phyloP scores from a whole-genome alignment of 2,888 invertebrate species.

The Lobophora halterata region DNA sequence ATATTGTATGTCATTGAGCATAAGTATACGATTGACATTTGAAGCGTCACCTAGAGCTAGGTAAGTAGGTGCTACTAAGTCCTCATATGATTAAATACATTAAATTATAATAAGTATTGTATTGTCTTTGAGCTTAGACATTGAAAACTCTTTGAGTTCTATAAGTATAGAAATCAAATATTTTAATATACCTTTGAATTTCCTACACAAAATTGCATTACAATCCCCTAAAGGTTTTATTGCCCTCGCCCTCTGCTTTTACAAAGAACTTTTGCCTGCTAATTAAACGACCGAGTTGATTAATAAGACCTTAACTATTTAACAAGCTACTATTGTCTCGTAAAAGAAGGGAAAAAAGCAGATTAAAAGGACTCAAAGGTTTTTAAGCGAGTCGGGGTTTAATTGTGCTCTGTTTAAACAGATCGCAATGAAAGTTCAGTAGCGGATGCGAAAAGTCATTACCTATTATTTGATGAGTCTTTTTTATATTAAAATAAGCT shows the following conservation, averaged over 20 bases:
- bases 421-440: conserved; percentile 52
- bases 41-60: no score
- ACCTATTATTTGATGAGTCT: no score
- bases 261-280: conserved; percentile 52
- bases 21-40: no score
- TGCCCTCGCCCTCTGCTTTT: conserved; percentile 35
- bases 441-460: conserved; percentile 57
- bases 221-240: conserved; percentile 34
- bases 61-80: no score
- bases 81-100: no score
- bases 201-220: conserved; percentile 22
- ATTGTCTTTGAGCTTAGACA: no score
- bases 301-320: conserved; percentile 70
- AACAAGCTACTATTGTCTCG: conserved; percentile 66
- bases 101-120: no score
- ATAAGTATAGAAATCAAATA: no score
- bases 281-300: conserved; percentile 68
- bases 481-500: no score
- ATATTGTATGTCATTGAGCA: no score
- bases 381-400: no score
- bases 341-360: conserved; percentile 30
- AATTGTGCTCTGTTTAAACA: conserved; percentile 78
- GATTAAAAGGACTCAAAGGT: conserved; percentile 70
- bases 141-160: no score
- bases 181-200: conserved; percentile 1